phyloP scores from a whole-genome alignment of 1,140 invertebrate genomes.

The Hylyphantes graminicola region DNA sequence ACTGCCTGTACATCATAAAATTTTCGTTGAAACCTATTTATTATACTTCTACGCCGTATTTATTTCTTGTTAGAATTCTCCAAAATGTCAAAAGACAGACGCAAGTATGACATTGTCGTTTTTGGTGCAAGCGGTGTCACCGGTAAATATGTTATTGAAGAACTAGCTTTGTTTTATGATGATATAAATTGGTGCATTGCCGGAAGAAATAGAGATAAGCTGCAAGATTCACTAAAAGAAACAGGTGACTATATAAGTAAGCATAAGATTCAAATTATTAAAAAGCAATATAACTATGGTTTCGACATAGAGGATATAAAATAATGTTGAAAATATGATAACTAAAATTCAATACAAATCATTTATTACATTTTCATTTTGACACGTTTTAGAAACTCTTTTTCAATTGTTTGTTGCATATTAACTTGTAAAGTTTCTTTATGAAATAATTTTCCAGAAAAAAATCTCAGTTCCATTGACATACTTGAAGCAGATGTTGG shows the following conservation, averaged over 20 bases:
- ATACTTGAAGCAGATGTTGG: constrained; percentile 83
- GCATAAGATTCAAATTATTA: neutral
- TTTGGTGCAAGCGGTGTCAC: constrained; percentile 90
- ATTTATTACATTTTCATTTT: neutral
- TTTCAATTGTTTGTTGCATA: too few species aligned
- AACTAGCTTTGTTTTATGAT: constrained; percentile 44
- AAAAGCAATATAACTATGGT: neutral
- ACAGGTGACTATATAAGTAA: constrained; percentile 16
- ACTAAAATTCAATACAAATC: neutral
- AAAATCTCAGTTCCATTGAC: constrained; percentile 66
- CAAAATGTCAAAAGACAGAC: constrained; percentile 12
- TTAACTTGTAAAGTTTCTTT: too few species aligned
- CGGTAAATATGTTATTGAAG: constrained; percentile 76
- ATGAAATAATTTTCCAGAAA: constrained; percentile 9
- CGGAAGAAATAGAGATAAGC: constrained; percentile 18
- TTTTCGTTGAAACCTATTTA: too few species aligned
- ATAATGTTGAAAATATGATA: neutral
- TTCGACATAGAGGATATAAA: neutral
- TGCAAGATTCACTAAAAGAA: constrained; percentile 2
- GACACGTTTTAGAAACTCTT: neutral
- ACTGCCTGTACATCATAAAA: too few species aligned
- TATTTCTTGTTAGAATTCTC: neutral
- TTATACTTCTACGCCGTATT: neutral
- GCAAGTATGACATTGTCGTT: constrained; percentile 77
- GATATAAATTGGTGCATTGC: constrained; percentile 37